Base-by-base conservation (phyloP, 2,888 invertebrate species). In the Calliphora vomitoria region DNA sequence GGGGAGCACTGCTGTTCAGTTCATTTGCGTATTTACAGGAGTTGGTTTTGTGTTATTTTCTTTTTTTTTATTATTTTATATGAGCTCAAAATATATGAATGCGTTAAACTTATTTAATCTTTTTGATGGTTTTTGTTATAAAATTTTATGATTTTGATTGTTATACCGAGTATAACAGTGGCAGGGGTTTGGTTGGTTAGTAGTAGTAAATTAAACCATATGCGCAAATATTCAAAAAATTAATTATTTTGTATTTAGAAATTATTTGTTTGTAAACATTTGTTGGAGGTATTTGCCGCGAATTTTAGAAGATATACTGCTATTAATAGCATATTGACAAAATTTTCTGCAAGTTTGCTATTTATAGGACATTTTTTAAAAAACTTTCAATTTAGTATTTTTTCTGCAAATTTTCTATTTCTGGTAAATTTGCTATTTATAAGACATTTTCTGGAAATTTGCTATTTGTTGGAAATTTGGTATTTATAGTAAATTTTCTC, bases 71-170 rank as follows among this genome's bases (percentile, higher is more conserved):
- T 87, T 87, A 75, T 85, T 84, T 84, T 83, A 81, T 80, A 87
- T 62, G 84, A 81, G 71, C 64, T 81, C 41, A 18, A 86, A 83
- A 79, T 75, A 79, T 71, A 55, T 79, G 75, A 71, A 58, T 76
- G 76, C 76, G 68, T 82, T 85, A 87, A 87, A 85, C 79, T 87
- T 87, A 85, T 85, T 87, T 87, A 87, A 87, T 87, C 87, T 87
- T 87, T 87, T 87, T 87, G 87, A 87, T 87, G 87, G 82, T 79
- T 87, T 85, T 71, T 79, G 87, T 82, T 85, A 64, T 87, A 85
- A 87, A 87, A 87, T 87, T 87, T 87, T 87, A 87, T 79, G 87
- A 79, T 87, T 85, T 85, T 82, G 78, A 87, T 87, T 85, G 85
- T 79, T 85, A 68, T 74, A 69, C 53, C 13, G 38, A 82, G 75